Evolutionary conservation across 2,113 vertebrate genomes (phyloP).

Genomic region (Chaenocephalus aceratus): DNA sequence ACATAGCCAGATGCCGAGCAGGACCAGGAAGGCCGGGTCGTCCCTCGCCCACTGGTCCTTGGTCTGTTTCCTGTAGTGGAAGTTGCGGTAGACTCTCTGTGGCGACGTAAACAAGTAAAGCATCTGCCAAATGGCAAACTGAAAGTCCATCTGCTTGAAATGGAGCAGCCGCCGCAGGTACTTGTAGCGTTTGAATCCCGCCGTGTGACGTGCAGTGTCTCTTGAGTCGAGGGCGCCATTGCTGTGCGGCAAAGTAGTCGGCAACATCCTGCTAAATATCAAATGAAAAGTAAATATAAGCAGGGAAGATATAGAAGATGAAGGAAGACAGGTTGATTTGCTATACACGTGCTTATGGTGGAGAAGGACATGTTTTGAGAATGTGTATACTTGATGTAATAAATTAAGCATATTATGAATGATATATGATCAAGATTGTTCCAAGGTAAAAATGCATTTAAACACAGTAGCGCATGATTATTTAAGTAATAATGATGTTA

Average conservation of each 20-base stretch:
- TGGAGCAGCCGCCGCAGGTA: conserved; percentile 94
- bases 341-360: background rate
- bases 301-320: background rate
- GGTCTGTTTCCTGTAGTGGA: conserved; percentile 98
- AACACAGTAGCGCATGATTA: background rate
- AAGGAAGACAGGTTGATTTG: background rate
- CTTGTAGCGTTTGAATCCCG: conserved; percentile 95
- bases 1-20: conserved; percentile 96
- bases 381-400: background rate
- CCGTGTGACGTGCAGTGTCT: conserved; percentile 93
- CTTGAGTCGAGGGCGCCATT: conserved; percentile 86
- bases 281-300: background rate
- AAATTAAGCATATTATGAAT: background rate
- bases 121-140: conserved; percentile 99
- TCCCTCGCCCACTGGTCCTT: conserved; percentile 99
- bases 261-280: conserved; percentile 88
- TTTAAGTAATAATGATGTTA: background rate
- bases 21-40: conserved; percentile 94
- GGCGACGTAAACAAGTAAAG: conserved; percentile 97
- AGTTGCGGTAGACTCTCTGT: conserved; percentile 97
- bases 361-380: background rate
- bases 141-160: conserved; percentile 97
- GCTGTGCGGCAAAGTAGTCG: conserved; percentile 86
- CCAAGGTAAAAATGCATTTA: background rate
- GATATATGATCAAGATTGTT: background rate